These are phyloP conservation scores for Lasius fuliginosus DNA, from an alignment of 2,888 invertebrate species.

Conservation along the genomic window DNA sequence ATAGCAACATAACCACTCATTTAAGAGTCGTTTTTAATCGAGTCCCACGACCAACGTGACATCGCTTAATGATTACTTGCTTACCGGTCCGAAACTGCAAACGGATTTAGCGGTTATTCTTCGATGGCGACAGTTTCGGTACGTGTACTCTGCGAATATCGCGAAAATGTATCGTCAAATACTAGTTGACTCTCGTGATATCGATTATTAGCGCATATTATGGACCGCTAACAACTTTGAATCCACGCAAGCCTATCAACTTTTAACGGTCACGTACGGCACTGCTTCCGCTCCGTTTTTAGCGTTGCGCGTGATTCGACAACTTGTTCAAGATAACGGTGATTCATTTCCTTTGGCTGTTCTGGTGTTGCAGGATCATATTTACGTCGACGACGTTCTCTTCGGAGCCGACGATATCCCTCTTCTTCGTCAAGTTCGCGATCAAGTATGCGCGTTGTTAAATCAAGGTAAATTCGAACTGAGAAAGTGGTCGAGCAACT, in stretches of 20 bases:
- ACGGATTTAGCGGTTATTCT: conserved; percentile 22
- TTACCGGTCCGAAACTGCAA: conserved; percentile 36
- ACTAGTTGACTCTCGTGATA: too few relatives aligned
- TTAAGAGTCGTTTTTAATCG: conserved; percentile 36
- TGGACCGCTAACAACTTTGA: too few relatives aligned
- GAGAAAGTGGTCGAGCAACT: conserved; percentile 62
- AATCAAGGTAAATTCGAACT: conserved; percentile 34
- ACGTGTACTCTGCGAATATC: neutral
- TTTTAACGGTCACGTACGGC: conserved; percentile 48
- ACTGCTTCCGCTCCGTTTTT: conserved; percentile 40
- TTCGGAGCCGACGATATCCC: conserved; percentile 36
- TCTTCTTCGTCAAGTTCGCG: neutral
- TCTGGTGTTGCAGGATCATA: conserved; percentile 13
- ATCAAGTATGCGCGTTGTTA: conserved; percentile 40
- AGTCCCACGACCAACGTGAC: conserved; percentile 20
- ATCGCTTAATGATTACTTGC: neutral
- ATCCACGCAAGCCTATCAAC: too few relatives aligned
- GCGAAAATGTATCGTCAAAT: conserved; percentile 21
- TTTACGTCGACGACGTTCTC: conserved; percentile 52
- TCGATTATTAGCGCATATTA: too few relatives aligned
- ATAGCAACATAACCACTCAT: neutral
- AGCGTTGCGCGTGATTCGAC: conserved; percentile 64
- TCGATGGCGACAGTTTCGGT: neutral
- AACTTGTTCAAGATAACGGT: conserved; percentile 62
- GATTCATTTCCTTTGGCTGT: conserved; percentile 18